A percentile compares a stretch with the other conserved stretches of the same genome.
Conservation (phyloP, 2,113 vertebrate species). For the Falco punctatus region DNA sequence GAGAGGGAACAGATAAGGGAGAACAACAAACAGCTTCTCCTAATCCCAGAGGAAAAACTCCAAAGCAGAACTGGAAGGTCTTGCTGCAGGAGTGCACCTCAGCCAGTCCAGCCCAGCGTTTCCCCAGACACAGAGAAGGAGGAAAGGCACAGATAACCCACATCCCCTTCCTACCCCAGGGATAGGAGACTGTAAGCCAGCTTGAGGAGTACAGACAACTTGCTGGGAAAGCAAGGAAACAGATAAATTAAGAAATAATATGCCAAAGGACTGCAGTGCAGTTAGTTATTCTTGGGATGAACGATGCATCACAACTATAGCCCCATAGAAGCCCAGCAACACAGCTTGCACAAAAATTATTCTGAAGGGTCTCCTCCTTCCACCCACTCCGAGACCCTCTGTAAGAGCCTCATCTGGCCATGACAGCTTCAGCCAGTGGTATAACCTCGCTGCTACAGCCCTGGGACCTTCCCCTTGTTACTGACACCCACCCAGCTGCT, state of each 20-base stretch:
- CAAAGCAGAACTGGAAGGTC: not conserved
- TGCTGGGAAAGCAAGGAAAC: not conserved
- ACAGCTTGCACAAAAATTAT: not conserved
- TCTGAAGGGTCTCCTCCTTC: not conserved
- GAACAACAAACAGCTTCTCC: not conserved
- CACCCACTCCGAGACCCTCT: fast-evolving
- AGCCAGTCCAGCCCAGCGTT: not conserved
- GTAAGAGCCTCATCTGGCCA: not conserved
- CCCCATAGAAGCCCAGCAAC: not conserved
- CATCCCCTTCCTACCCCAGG: not conserved
- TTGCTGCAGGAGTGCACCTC: not conserved
- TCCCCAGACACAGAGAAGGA: not conserved
- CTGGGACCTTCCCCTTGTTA: not conserved
- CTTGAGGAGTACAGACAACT: not conserved
- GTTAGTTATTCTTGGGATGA: not conserved
- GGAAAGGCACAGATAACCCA: not conserved
- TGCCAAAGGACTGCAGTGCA: not conserved
- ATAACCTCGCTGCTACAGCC: not conserved
- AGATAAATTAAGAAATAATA: not conserved
- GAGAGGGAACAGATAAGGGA: not conserved
- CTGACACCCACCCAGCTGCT: not conserved
- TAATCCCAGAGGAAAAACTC: not conserved
- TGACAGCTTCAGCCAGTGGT: not conserved
- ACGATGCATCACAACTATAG: not conserved
- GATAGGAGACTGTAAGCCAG: not conserved